Evolutionary conservation across 1,140 invertebrate species (phyloP).

Genomic region (Danaus melanippus): DNA sequence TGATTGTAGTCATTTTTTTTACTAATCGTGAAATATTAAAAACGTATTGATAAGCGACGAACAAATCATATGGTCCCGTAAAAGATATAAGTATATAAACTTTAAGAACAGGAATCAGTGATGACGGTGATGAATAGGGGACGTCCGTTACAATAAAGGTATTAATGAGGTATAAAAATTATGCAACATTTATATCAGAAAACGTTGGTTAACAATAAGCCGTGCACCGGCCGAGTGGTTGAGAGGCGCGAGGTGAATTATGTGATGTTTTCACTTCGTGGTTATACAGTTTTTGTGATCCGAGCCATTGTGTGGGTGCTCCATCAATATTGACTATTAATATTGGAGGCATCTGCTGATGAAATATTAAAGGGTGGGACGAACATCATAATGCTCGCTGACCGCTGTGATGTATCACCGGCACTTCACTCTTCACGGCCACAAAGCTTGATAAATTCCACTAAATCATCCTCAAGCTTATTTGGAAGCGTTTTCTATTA

Average conservation of each 20-base stretch:
- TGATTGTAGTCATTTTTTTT: not conserved
- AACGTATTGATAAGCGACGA: not conserved
- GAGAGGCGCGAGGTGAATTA: constrained; percentile 27
- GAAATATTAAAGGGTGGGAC: constrained; percentile 52
- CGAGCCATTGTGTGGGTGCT: constrained; percentile 27
- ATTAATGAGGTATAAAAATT: constrained; percentile 10
- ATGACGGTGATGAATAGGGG: constrained; percentile 11
- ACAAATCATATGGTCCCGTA: not conserved
- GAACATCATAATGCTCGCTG: constrained; percentile 32
- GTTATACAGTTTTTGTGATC: constrained; percentile 33
- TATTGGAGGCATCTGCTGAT: constrained; percentile 49
- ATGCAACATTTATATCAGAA: constrained; percentile 8
- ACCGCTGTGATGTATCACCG: constrained; percentile 12
- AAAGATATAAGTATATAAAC: too few species aligned
- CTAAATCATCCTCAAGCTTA: too few species aligned
- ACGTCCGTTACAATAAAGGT: constrained; percentile 8
- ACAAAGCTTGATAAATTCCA: too few species aligned
- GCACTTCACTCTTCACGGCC: not conserved
- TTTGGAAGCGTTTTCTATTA: too few species aligned
- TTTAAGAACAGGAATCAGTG: not conserved
- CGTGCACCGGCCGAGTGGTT: not conserved
- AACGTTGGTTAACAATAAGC: constrained; percentile 8
- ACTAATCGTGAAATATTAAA: constrained; percentile 4
- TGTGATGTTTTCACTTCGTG: constrained; percentile 36
- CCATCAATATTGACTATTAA: constrained; percentile 42